Percentiles rank a stretch among this genome's conserved stretches.
Evolutionary conservation across 2,888 invertebrate genomes (phyloP).

Genomic region (Cordilura impudica): DNA sequence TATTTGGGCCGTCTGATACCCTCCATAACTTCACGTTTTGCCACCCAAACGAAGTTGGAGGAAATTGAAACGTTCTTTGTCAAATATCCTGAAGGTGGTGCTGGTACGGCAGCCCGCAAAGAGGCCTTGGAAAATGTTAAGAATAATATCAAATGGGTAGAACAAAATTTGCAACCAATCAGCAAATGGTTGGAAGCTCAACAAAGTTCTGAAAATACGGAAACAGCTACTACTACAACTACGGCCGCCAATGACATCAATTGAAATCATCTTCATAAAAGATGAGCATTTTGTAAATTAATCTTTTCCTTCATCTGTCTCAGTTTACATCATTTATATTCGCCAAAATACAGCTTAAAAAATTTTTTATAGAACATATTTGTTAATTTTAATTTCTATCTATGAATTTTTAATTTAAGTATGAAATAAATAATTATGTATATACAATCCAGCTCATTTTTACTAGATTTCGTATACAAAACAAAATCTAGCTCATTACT

Average conservation of each 20-base stretch:
- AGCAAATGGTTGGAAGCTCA: constrained; percentile 81
- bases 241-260: constrained; percentile 22
- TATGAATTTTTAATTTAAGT: too few species aligned
- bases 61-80: constrained; percentile 89
- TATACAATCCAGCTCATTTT: too few species aligned
- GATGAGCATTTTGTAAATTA: too few species aligned
- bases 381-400: too few species aligned
- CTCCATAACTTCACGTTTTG: constrained; percentile 83
- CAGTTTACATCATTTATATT: too few species aligned
- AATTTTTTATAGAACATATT: too few species aligned
- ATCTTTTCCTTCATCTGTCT: too few species aligned
- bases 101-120: constrained; percentile 85
- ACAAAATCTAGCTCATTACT: too few species aligned
- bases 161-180: constrained; percentile 81
- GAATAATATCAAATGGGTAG: constrained; percentile 89
- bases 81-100: constrained; percentile 90
- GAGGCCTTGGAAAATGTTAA: constrained; percentile 87
- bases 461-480: too few species aligned
- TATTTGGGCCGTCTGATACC: constrained; percentile 88
- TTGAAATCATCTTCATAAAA: too few species aligned
- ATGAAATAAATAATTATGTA: too few species aligned
- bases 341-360: too few species aligned
- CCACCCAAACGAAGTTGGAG: constrained; percentile 83
- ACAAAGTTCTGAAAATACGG: background rate
- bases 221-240: background rate